phyloP scores from a whole-genome alignment of 2,797 vertebrate species.

The Takifugu rubripes region DNA sequence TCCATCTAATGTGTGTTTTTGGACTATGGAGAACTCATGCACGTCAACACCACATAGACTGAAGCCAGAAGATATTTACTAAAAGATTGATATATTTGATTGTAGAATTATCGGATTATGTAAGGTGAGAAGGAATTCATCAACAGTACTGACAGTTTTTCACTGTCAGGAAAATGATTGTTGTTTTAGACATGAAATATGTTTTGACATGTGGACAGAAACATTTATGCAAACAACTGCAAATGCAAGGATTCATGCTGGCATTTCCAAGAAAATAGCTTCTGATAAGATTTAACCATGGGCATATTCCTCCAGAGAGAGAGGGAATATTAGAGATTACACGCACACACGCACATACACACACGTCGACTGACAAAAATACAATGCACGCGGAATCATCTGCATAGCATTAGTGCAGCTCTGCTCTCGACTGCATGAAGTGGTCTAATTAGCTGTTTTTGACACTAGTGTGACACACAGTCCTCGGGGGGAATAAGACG shows the following conservation, averaged over 20 bases:
- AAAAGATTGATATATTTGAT: too few species aligned
- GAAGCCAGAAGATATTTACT: too few species aligned
- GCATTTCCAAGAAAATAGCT: constrained; percentile 12
- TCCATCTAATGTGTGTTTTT: too few species aligned
- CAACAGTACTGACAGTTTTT: too few species aligned
- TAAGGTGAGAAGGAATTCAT: too few species aligned
- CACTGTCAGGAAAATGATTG: too few species aligned
- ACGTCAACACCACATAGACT: too few species aligned
- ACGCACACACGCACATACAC: constrained; percentile 6
- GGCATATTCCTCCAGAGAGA: constrained; percentile 6
- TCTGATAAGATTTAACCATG: background rate
- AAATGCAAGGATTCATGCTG: background rate
- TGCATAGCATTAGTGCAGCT: constrained; percentile 57
- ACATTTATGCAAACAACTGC: background rate
- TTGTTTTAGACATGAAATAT: too few species aligned
- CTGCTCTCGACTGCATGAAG: constrained; percentile 63
- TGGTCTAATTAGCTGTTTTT: constrained; percentile 77
- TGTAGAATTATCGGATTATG: too few species aligned
- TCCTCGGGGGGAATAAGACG: constrained; percentile 66
- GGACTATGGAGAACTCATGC: too few species aligned
- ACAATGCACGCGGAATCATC: constrained; percentile 51
- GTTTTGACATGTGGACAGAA: too few species aligned
- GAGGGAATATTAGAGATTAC: constrained; percentile 7
- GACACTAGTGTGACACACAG: constrained; percentile 72
- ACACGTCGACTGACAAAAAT: constrained; percentile 24